Base-by-base conservation (phyloP, 2,113 vertebrate species). In the Amblyopsis rosae region DNA sequence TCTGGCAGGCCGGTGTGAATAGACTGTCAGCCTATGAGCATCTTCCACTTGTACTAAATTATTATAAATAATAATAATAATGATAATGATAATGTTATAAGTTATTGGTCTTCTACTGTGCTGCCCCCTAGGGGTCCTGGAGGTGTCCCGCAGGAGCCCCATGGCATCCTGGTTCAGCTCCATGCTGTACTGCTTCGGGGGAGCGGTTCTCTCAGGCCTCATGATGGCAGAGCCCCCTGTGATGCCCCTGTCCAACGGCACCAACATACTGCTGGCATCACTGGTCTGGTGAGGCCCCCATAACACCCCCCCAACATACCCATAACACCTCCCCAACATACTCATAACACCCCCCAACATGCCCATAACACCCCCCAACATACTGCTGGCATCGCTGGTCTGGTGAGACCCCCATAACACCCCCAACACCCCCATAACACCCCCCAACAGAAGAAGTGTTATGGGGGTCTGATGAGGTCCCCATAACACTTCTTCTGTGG, bases 111-210 rank as follows among this genome's bases (percentile, higher is more conserved):
- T 83, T 9, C 51, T 77, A 59, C 54, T 49, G 87, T 92, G 62
- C 35, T 41, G 35, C 35, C 35, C 35, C 35, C 35, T 12, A 99
- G 97, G 96, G 80, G 94, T 85, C 33, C 75, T 86, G 5, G 88
- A 91, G 49, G 85, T 96, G 10, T 93, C 97, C 0, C 71, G 91
- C 61, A 86, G 62, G 70, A 99, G 96, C 75, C 97, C 98, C 2
- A 0, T 99, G 41, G 95, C 96, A 33, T 98, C 96, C 86, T 99
- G 98, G 98, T 94, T 98, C 88, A 96, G 96, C 87, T 95, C 97
- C 70, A 99, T 99, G 98, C 94, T 99, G 11, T 91, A 90, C 82
- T 99, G 98, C 77, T 99, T 99, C 55, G 98, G 96, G 6, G 97
- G 98, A 41, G 96, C 94, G 0, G 89, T 99, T 83, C 92, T 99